Base-by-base conservation (phyloP, 2,797 vertebrate species). In the Sebastes vulpes region DNA sequence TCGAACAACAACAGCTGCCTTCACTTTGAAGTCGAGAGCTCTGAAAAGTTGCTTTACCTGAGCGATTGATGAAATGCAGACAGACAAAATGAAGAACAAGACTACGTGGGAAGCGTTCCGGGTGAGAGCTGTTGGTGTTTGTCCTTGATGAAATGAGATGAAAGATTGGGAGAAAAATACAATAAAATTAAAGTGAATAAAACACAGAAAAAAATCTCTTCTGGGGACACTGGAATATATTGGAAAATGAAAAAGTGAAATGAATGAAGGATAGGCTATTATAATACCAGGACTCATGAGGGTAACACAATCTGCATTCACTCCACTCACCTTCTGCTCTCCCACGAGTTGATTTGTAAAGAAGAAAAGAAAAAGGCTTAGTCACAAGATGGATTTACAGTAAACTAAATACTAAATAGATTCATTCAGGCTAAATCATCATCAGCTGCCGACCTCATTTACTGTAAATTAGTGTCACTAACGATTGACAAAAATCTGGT, bases 291-390 rank as follows among this genome's bases (percentile, higher is more conserved):
- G 61, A 74, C 70, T 81, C 26, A 68, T 60, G 65, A 72, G 9
- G 29, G 67, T 5, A 23, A 48, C 5, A 54, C 21, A 71, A 46
- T 73, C 21, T 73, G 21, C 4, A 81, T 11, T 7, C 32, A 56
- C 69, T 79, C 10, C 29, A 84, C 95, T 93, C 72, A 96, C 95
- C 94, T 95, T 96, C 95, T 96, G 86, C 82, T 90, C 91, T 80
- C 87, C 87, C 72, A 38, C 12, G 68, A 79, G 87, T 75, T 10
- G 74, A 74, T 84, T 79, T 78, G 57, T 72, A 10, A 29, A 31
- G 20, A 54, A 35, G 8, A 64, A 35, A 38, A 79, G 72, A 65
- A 59, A 53, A 82, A 71, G 12, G 20, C 4, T 56, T 35, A 38
- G 72, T 87, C 50, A 89, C 8, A 35, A 42, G 35, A 72, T 1